These are phyloP conservation scores for Drosophila watanabei DNA, from an alignment of 1,140 invertebrate genomes.

Conservation along the genomic window DNA sequence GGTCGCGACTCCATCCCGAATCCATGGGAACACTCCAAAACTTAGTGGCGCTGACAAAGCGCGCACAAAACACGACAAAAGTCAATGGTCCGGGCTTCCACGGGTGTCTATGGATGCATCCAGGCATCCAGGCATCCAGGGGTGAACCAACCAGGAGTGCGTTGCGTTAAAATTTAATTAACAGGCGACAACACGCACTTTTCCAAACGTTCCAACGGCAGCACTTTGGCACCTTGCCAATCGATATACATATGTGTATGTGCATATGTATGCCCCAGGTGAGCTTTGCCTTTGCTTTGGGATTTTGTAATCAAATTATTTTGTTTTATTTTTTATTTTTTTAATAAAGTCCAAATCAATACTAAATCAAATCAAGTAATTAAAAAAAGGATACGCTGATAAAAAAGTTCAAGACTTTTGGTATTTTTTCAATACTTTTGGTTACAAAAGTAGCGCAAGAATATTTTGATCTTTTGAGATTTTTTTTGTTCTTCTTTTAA, in stretches of 20 bases:
- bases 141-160: conserved; percentile 44
- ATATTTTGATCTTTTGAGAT: too few relatives aligned
- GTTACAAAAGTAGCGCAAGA: too few relatives aligned
- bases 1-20: conserved; percentile 52
- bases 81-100: conserved; percentile 53
- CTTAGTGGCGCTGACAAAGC: conserved; percentile 51
- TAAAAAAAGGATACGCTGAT: too few relatives aligned
- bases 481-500: too few relatives aligned
- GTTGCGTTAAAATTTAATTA: conserved; percentile 77
- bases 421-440: too few relatives aligned
- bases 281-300: background rate
- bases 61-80: conserved; percentile 49
- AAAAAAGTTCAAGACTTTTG: too few relatives aligned
- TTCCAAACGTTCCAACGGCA: conserved; percentile 8
- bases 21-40: conserved; percentile 63
- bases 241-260: background rate
- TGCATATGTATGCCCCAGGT: conserved; percentile 1
- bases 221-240: conserved; percentile 23
- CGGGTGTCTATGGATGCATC: conserved; percentile 2
- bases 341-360: background rate
- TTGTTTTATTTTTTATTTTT: background rate
- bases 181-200: conserved; percentile 48
- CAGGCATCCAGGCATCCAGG: background rate
- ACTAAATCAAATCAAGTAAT: too few relatives aligned
- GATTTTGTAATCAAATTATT: background rate